These are phyloP conservation scores for Pitangus sulphuratus DNA, from an alignment of 2,797 vertebrate genomes.

Conservation along the genomic window DNA sequence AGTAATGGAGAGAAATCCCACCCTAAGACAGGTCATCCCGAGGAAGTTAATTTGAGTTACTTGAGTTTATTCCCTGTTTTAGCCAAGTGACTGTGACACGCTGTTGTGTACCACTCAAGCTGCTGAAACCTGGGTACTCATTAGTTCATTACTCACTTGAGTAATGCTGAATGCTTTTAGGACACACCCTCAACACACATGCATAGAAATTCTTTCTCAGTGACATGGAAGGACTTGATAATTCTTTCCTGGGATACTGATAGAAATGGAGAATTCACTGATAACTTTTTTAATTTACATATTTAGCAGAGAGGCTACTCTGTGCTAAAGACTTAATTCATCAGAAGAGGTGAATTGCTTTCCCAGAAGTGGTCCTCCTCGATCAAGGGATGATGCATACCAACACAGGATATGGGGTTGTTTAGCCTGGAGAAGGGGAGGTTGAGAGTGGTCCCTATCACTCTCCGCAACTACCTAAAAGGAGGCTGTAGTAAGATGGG, in stretches of 20 bases:
- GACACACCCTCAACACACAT: background rate
- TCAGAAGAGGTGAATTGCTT: background rate
- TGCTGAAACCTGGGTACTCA: background rate
- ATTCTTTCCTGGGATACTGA: background rate
- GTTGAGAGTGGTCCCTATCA: background rate
- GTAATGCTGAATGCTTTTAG: background rate
- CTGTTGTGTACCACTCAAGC: background rate
- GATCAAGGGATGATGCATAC: background rate
- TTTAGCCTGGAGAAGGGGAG: background rate
- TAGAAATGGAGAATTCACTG: background rate
- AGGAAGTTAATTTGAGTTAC: background rate
- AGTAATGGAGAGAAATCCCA: background rate
- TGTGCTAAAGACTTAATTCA: no score
- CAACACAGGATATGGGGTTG: background rate
- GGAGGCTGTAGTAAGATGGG: background rate
- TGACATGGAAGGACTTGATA: background rate
- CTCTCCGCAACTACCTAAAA: background rate
- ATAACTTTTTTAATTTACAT: background rate
- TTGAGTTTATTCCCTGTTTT: background rate
- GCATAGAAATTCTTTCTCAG: background rate
- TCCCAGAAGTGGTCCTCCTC: background rate
- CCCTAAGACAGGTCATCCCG: background rate
- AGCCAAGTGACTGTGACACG: background rate
- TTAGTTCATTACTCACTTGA: background rate
- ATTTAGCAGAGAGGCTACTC: background rate